These are phyloP conservation scores for Yponomeuta malinellus DNA, from an alignment of 2,888 invertebrate genomes.

Conservation along the genomic window DNA sequence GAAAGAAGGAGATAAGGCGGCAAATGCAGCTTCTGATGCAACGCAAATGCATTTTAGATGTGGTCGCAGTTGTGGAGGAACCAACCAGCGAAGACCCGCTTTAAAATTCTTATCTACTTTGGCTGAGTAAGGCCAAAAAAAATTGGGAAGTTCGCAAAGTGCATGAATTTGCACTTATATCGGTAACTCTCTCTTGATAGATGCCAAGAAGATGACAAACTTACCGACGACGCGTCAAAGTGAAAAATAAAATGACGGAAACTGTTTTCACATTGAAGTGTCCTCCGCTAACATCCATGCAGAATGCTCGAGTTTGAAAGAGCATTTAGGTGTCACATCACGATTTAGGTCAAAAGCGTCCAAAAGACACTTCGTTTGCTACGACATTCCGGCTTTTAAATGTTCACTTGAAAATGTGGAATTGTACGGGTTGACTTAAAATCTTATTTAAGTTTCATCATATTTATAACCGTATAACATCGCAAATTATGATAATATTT, in stretches of 20 bases:
- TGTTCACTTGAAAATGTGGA: neutral
- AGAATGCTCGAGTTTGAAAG: neutral
- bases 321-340: neutral
- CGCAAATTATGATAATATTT: neutral
- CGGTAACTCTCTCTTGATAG: neutral
- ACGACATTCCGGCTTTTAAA: neutral
- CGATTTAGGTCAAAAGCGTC: slow-evolving; percentile 1
- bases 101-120: slow-evolving; percentile 3
- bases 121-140: neutral
- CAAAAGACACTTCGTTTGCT: neutral
- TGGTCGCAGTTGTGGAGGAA: slow-evolving; percentile 24
- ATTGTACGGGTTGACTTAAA: neutral
- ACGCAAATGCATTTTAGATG: slow-evolving; percentile 44
- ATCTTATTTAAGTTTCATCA: neutral
- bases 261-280: neutral
- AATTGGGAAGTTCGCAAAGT: neutral
- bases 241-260: neutral
- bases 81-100: neutral
- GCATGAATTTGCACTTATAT: neutral
- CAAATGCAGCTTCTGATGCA: slow-evolving; percentile 29
- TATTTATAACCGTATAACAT: too few species aligned
- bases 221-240: neutral
- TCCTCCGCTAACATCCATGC: neutral
- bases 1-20: slow-evolving; percentile 27
- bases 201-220: neutral